A percentile compares a stretch with the other conserved stretches of the same genome.
Conservation (phyloP, 92 coral and sea anemone species). For the Porites divaricata region DNA sequence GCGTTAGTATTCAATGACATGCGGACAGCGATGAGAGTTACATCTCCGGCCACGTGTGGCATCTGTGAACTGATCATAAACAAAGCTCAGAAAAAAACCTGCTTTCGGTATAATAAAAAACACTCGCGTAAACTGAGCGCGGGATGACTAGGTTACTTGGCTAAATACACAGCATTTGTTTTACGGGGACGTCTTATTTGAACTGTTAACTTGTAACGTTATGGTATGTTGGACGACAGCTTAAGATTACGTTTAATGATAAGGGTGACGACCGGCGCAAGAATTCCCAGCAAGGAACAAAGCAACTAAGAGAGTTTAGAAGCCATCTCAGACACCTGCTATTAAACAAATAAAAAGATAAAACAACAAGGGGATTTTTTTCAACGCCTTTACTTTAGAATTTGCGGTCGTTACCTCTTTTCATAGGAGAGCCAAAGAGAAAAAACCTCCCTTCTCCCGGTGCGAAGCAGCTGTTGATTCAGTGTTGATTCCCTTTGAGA, state of each 20-base stretch:
- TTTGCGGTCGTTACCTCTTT: neutral
- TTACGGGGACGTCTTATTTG: neutral
- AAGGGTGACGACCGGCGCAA: neutral
- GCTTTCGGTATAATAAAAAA: slow-evolving; percentile 8
- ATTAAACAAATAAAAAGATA: neutral
- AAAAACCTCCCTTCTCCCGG: neutral
- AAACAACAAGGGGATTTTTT: neutral
- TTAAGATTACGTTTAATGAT: slow-evolving; percentile 5
- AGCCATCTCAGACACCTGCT: slow-evolving; percentile 31
- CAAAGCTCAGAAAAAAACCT: slow-evolving; percentile 13
- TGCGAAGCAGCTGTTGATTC: neutral
- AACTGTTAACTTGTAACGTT: slow-evolving; percentile 1
- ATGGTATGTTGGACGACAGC: neutral
- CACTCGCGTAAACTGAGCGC: too few relatives aligned
- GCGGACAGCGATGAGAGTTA: slow-evolving; percentile 20
- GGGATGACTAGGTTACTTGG: too few relatives aligned
- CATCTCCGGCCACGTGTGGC: slow-evolving; percentile 28
- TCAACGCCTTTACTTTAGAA: neutral
- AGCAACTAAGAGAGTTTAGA: neutral
- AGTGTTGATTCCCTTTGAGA: neutral
- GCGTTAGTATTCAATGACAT: slow-evolving; percentile 42
- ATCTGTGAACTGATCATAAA: slow-evolving; percentile 27
- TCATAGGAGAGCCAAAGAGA: neutral
- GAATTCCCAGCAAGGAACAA: neutral
- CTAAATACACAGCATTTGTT: too few relatives aligned